phyloP scores from a whole-genome alignment of 2,888 invertebrate species.

The Tenthredo mesomela region DNA sequence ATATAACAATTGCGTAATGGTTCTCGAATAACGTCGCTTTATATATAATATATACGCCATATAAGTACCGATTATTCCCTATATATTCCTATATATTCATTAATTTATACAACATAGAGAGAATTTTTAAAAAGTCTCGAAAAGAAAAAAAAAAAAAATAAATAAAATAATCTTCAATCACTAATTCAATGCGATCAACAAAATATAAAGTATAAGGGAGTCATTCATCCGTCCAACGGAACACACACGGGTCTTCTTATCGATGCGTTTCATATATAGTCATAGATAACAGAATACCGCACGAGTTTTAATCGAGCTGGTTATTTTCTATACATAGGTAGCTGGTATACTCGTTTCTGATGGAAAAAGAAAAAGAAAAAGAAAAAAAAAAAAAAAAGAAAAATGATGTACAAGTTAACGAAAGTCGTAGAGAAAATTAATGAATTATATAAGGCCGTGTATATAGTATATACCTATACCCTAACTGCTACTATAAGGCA shows the following conservation, averaged over 20 bases:
- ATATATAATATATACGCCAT: no score
- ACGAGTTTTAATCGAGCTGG: background rate
- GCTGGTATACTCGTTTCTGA: background rate
- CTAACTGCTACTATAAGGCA: background rate
- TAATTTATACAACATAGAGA: no score
- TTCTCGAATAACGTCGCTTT: background rate
- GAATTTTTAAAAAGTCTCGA: background rate
- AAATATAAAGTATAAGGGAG: background rate
- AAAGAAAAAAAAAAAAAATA: no score
- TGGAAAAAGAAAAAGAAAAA: no score
- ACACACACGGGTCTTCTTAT: constrained; percentile 16
- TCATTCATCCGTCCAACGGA: background rate
- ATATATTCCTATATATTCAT: no score
- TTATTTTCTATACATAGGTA: background rate
- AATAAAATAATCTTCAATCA: background rate
- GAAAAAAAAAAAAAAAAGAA: no score
- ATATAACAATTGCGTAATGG: background rate
- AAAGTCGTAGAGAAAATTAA: background rate
- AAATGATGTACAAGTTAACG: background rate
- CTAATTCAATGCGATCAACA: background rate
- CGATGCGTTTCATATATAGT: background rate
- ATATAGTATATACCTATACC: background rate
- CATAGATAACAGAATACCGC: constrained; percentile 5
- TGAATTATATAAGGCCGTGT: no score
- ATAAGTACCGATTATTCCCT: no score